Percentiles rank a stretch among this genome's conserved stretches.
Conservation (phyloP, 1,140 invertebrate species). For the Bilobella aurantiaca region DNA sequence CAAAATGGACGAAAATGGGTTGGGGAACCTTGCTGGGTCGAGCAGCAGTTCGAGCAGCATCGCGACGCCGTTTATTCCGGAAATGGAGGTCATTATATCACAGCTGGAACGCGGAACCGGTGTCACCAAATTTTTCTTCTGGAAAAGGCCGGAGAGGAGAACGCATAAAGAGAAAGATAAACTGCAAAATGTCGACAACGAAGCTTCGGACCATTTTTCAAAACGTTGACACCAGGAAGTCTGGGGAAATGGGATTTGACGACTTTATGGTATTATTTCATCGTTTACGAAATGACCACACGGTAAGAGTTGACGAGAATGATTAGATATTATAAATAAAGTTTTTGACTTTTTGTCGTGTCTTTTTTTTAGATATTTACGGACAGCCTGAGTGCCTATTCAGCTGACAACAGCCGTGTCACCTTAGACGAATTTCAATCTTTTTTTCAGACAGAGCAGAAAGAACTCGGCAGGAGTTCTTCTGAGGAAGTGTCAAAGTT, state of each 20-base stretch:
- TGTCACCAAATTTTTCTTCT: slow-evolving; percentile 73
- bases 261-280: slow-evolving; percentile 79
- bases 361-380: slow-evolving; percentile 48
- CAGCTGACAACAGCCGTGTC: slow-evolving; percentile 47
- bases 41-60: slow-evolving; percentile 34
- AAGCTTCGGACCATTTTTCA: slow-evolving; percentile 65
- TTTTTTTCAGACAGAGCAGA: slow-evolving; percentile 70
- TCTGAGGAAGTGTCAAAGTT: slow-evolving; percentile 54
- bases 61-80: slow-evolving; percentile 67
- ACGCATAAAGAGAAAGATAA: slow-evolving; percentile 69
- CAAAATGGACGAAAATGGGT: background rate
- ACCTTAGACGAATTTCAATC: slow-evolving; percentile 60
- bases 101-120: slow-evolving; percentile 74
- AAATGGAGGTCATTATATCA: slow-evolving; percentile 77
- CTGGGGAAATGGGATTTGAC: slow-evolving; percentile 78
- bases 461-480: slow-evolving; percentile 55
- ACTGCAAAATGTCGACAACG: slow-evolving; percentile 75
- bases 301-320: slow-evolving; percentile 44
- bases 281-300: slow-evolving; percentile 68
- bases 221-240: slow-evolving; percentile 65
- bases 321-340: background rate
- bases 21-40: background rate
- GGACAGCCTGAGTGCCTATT: slow-evolving; percentile 50
- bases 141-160: slow-evolving; percentile 71
- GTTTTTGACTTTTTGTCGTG: slow-evolving; percentile 8